phyloP scores from a whole-genome alignment of 2,797 vertebrate genomes.

The Graptemys geographica region DNA sequence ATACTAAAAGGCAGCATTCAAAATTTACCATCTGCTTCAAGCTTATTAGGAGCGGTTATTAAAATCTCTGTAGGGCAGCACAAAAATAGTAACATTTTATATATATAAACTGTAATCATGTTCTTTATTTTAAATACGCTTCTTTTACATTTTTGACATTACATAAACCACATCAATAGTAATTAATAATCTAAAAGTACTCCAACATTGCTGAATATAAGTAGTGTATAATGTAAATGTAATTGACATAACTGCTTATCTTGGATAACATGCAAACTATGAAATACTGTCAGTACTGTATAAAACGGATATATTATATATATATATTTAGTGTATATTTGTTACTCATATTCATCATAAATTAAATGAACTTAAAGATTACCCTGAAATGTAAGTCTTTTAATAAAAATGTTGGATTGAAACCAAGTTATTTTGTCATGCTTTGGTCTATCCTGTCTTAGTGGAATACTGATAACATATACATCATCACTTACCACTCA shows the following conservation, averaged over 20 bases:
- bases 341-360: constrained; percentile 67
- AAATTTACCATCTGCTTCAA: constrained; percentile 49
- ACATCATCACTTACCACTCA: background rate
- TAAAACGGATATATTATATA: constrained; percentile 55
- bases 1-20: constrained; percentile 44
- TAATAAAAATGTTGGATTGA: constrained; percentile 68
- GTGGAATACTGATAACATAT: background rate
- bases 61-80: constrained; percentile 70
- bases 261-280: constrained; percentile 50
- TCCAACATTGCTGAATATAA: constrained; percentile 38
- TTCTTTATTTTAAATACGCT: constrained; percentile 49
- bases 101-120: constrained; percentile 33
- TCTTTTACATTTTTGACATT: constrained; percentile 55
- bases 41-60: constrained; percentile 67
- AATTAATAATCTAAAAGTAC: background rate
- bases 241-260: constrained; percentile 3
- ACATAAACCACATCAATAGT: constrained; percentile 5
- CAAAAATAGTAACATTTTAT: constrained; percentile 48
- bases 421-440: constrained; percentile 35
- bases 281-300: constrained; percentile 73
- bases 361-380: constrained; percentile 67
- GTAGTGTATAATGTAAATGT: constrained; percentile 61
- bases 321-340: constrained; percentile 76
- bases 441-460: constrained; percentile 5
- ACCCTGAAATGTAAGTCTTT: background rate